These are phyloP conservation scores for Austrolebias charrua DNA, from an alignment of 2,797 vertebrate species.

Conservation along the genomic window DNA sequence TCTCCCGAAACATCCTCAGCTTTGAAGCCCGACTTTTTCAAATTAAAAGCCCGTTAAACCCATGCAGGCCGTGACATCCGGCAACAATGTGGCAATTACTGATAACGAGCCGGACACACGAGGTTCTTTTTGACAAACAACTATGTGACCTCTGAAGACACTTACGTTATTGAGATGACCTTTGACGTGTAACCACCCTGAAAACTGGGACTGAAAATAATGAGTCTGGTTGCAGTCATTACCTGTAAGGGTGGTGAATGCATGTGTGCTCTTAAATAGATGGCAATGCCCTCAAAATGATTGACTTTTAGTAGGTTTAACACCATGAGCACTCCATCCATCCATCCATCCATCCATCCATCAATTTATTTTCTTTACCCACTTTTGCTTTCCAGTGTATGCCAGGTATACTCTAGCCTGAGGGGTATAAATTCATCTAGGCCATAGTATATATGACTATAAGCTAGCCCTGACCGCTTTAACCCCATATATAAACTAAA, in stretches of 20 bases:
- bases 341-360: too few species aligned
- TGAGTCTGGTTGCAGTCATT: constrained; percentile 54
- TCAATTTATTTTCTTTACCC: background rate
- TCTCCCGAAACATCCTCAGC: constrained; percentile 5
- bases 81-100: constrained; percentile 45
- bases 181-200: constrained; percentile 45
- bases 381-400: background rate
- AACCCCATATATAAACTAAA: too few species aligned
- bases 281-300: constrained; percentile 3
- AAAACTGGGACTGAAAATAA: constrained; percentile 59
- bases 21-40: constrained; percentile 22
- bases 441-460: too few species aligned
- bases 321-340: background rate
- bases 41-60: constrained; percentile 40
- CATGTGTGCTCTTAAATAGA: constrained; percentile 26
- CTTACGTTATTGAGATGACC: constrained; percentile 54
- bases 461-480: too few species aligned
- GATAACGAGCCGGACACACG: constrained; percentile 48
- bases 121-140: constrained; percentile 51
- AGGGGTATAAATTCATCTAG: too few species aligned
- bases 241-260: constrained; percentile 25
- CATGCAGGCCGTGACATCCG: constrained; percentile 1
- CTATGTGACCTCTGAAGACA: constrained; percentile 59
- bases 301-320: background rate
- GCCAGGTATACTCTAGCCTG: too few species aligned